Conservation (phyloP, 2,888 invertebrate genomes). For the Pteria penguin region DNA sequence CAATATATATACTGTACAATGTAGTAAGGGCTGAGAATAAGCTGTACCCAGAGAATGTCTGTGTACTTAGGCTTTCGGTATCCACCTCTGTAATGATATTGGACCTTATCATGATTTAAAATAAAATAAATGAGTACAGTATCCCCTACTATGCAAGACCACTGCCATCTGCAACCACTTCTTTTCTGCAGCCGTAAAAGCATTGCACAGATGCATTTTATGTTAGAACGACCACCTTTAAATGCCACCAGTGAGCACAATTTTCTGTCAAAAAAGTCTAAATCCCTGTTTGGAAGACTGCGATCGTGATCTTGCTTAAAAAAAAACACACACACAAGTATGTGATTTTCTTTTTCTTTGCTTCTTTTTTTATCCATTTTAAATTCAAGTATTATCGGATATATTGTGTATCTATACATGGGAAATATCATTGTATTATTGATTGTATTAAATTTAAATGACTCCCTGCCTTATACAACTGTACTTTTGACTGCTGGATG, state of each 20-base stretch:
- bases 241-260: background rate
- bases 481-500: no score
- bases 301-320: background rate
- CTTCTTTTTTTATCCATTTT: no score
- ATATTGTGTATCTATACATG: no score
- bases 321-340: no score
- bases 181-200: background rate
- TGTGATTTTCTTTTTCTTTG: no score
- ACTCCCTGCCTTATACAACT: no score
- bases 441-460: no score
- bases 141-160: background rate
- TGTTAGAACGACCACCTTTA: background rate
- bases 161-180: background rate
- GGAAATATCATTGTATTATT: no score
- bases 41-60: conserved; percentile 90
- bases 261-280: background rate
- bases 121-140: no score
- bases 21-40: conserved; percentile 88
- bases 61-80: conserved; percentile 89
- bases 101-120: no score
- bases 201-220: background rate
- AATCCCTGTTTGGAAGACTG: background rate
- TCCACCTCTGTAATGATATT: conserved; percentile 88
- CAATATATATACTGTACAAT: conserved; percentile 86
- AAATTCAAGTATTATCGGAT: no score